Base-by-base conservation (phyloP, 2,888 invertebrate genomes). In the Polia nebulosa region DNA sequence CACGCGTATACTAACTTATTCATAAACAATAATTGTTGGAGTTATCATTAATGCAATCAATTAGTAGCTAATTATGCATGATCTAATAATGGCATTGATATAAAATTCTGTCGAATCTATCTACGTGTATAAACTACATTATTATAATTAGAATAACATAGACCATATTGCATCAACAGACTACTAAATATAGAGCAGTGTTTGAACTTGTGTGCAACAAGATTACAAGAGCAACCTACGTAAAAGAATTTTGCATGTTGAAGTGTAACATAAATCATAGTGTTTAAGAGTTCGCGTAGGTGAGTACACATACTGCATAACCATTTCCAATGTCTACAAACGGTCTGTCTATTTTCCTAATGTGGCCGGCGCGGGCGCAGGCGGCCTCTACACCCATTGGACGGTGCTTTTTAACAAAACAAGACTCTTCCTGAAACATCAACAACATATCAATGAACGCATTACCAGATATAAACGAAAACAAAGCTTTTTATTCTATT, bases 261-360 rank as follows among this genome's bases (percentile, higher is more conserved):
- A 65, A 66, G n/a, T n/a, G n/a, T n/a, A n/a, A 58, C 47, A 72
- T 84, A 70, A 82, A 76, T 84, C 62, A 72, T 56, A 55, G 55
- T 56, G 64, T 76, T 75, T 58, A 67, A 57, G 63, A 67, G 61
- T 61, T 61, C 36, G 68, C 72, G 69, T 83, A 81, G 64, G 64
- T 51, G 68, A 72, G 68, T 56, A 72, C 70, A 79, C 56, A 63
- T 71, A 71, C 56, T 83, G 90, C 88, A 92, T 92, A 84, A 87
- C 65, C 64, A 72, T 72, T 71, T 84, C 85, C 89, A 80, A 77
- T 82, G 84, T 80, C 85, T 89, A 83, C 88, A 87, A 87, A 87
- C 85, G 85, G 86, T 88, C 89, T 90, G 92, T 94, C 92, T 94
- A 93, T 94, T 94, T 92, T 93, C 90, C 91, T 90, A 89, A 91